Percentiles rank a stretch among this genome's conserved stretches.
Conservation (phyloP, 2,888 invertebrate species). For the Ophraella communa region DNA sequence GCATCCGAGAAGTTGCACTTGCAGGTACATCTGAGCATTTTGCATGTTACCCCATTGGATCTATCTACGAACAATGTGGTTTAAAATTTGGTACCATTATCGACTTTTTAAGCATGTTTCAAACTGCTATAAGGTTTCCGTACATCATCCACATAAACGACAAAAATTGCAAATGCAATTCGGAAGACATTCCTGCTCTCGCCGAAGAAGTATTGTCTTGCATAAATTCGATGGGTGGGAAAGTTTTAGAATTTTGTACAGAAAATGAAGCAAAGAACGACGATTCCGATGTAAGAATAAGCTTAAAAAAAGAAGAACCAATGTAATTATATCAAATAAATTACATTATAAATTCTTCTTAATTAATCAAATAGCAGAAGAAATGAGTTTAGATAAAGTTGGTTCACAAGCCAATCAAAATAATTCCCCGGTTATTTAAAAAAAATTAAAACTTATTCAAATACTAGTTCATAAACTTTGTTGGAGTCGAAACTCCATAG, state of each 20-base stretch:
- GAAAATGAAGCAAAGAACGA: background rate
- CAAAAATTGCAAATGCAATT: background rate
- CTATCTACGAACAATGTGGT: slow-evolving; percentile 11
- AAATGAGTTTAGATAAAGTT: too few relatives aligned
- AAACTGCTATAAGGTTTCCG: slow-evolving; percentile 2
- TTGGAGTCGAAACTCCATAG: background rate
- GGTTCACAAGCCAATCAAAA: background rate
- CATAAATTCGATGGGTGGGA: background rate
- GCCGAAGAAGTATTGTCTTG: slow-evolving; percentile 4
- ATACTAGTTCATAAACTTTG: slow-evolving; percentile 1
- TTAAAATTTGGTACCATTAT: slow-evolving; percentile 12
- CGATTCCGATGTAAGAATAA: background rate
- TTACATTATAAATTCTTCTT: background rate
- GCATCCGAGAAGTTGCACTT: background rate
- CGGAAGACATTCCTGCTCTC: background rate
- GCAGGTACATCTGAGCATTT: background rate
- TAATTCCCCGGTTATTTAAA: background rate
- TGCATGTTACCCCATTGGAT: background rate
- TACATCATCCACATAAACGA: slow-evolving; percentile 15
- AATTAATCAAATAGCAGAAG: too few relatives aligned
- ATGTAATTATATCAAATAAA: background rate
- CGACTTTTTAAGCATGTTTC: slow-evolving; percentile 16
- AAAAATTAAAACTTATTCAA: slow-evolving; percentile 26
- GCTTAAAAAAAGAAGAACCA: background rate
- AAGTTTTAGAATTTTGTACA: background rate